phyloP scores from a whole-genome alignment of 2,888 invertebrate genomes.

The Platycheirus albimanus region DNA sequence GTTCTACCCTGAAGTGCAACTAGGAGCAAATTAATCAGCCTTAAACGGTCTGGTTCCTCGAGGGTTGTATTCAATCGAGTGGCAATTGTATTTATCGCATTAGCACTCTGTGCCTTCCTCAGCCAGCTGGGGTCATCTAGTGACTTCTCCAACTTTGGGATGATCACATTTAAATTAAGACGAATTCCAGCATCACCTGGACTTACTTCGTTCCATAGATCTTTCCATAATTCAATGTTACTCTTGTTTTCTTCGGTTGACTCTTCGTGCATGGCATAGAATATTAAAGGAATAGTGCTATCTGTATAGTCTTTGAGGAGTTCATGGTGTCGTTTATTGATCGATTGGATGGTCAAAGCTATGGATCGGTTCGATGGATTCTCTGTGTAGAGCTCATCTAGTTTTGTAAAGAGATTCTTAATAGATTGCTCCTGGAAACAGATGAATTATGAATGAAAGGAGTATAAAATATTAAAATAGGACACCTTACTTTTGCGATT shows the following conservation, averaged over 20 bases:
- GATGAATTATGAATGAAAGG: neutral
- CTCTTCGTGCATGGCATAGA: conserved; percentile 95
- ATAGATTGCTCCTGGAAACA: conserved; percentile 83
- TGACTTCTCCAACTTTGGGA: conserved; percentile 87
- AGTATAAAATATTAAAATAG: neutral
- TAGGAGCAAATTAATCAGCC: conserved; percentile 87
- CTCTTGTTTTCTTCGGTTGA: conserved; percentile 85
- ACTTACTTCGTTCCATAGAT: conserved; percentile 94
- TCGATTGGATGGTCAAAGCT: conserved; percentile 89
- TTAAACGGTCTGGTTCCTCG: conserved; percentile 86
- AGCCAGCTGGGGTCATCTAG: conserved; percentile 94
- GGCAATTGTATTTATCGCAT: conserved; percentile 91
- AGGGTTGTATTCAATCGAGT: conserved; percentile 87
- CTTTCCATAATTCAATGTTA: conserved; percentile 91
- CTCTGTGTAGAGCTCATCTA: conserved; percentile 86
- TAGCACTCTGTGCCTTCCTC: conserved; percentile 93
- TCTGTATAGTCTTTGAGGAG: conserved; percentile 90
- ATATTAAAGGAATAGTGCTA: conserved; percentile 91
- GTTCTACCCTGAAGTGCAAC: conserved; percentile 91
- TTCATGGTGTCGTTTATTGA: conserved; percentile 92
- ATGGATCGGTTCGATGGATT: conserved; percentile 89
- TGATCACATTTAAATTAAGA: conserved; percentile 89
- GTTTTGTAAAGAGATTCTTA: conserved; percentile 85
- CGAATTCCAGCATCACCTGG: conserved; percentile 94
- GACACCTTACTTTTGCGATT: conserved; percentile 89